Evolutionary conservation across 2,797 vertebrate species (phyloP), one percentile per base, ranked within the genome.

Genomic region (Knipowitschia caucasica): DNA sequence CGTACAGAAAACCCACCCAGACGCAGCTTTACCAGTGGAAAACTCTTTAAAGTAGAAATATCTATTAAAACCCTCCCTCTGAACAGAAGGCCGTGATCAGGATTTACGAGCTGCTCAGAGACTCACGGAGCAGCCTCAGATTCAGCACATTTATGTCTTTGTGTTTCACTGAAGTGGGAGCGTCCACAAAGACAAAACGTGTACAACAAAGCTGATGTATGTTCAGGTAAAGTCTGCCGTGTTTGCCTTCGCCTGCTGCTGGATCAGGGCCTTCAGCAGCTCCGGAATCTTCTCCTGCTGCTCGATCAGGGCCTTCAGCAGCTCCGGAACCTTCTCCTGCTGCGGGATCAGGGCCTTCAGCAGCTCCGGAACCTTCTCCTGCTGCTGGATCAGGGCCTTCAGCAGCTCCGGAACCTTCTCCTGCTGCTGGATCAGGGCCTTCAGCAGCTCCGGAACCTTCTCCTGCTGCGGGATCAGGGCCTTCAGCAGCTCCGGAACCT

Each of bases 91-190:
- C 30, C 56, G 62, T 77, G 69, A 75, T 53, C 63, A 64, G 73
- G 74, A 81, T 82, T 80, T 77, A 83, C 53, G 59, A 59, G 38
- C 69, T 78, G 72, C 52, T 15, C 38, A 64, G 58, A 61, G 56
- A 61, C 35, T 58, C 71, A 52, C 54, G 36, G 62, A n/a, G n/a
- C n/a, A n/a, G 38, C 55, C 39, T 64, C 53, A 10, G 71, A 67
- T 46, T 55, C 8, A 15, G 42, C 46, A 5, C 53, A 26, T 70
- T 67, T 70, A 56, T 59, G 46, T 59, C 59, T 69, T n/a, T 72
- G 63, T 69, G 73, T 85, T 86, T 86, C 64, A 82, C 62, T 67
- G 63, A 34, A 27, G 34, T 55, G 69, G 54, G 73, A 59, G 47
- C 55, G 52, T 80, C 62, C 62, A 57, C 71, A 71, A 71, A 50